Conservation (phyloP, 2,797 vertebrate species). For the Phalloptychus januarius region DNA sequence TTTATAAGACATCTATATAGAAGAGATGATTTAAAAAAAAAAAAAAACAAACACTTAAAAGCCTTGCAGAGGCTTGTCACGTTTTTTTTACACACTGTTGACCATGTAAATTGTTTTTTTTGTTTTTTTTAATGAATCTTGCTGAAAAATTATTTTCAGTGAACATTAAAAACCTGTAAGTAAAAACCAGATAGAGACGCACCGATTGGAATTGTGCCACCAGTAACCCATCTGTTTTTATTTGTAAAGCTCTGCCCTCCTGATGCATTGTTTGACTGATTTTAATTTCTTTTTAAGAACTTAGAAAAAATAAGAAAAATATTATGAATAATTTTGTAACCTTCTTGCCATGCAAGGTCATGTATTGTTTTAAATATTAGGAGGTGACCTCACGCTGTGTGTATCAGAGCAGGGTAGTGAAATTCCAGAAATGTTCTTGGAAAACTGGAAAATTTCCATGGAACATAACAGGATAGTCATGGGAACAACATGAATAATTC, state of each 20-base stretch:
- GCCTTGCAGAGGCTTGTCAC: constrained; percentile 61
- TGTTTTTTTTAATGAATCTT: constrained; percentile 71
- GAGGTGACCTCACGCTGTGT: not conserved
- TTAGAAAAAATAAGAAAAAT: not conserved
- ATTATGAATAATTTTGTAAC: not conserved
- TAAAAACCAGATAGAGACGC: not conserved
- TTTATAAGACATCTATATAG: constrained; percentile 75
- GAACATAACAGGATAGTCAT: not conserved
- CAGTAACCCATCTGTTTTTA: not conserved
- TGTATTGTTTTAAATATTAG: not conserved
- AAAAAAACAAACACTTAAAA: constrained; percentile 68
- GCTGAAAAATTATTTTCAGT: constrained; percentile 72
- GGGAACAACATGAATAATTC: not conserved
- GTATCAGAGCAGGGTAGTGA: not conserved
- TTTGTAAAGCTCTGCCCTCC: not conserved
- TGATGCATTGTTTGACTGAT: not conserved
- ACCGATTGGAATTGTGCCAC: not conserved
- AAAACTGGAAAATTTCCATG: not conserved
- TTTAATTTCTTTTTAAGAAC: not conserved
- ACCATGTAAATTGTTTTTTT: constrained; percentile 69
- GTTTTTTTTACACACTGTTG: constrained; percentile 68
- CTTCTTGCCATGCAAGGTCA: not conserved
- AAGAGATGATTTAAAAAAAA: constrained; percentile 54
- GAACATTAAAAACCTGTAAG: constrained; percentile 65
- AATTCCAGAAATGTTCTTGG: not conserved